These are phyloP conservation scores for Caradrina kadenii DNA, from an alignment of 2,888 invertebrate genomes.

Conservation along the genomic window DNA sequence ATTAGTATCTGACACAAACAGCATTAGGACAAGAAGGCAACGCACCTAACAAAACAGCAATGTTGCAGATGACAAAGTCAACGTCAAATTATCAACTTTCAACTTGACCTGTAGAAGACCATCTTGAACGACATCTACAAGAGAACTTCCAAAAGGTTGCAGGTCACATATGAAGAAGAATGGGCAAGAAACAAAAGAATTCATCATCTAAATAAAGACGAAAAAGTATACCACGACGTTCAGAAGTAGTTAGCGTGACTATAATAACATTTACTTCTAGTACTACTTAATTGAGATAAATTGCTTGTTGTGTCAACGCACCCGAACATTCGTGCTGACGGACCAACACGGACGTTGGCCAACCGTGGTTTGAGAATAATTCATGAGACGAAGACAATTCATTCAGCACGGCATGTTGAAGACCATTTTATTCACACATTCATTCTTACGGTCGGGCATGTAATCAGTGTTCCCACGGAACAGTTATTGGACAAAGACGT, in stretches of 20 bases:
- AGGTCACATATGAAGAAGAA: too few relatives aligned
- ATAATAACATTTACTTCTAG: constrained; percentile 48
- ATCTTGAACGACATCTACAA: too few relatives aligned
- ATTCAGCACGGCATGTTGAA: constrained; percentile 45
- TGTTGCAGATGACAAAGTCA: background rate
- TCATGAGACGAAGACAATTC: constrained; percentile 48
- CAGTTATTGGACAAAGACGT: constrained; percentile 48
- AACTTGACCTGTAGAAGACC: too few relatives aligned
- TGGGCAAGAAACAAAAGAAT: constrained; percentile 4
- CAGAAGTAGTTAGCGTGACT: constrained; percentile 52
- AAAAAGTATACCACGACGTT: background rate
- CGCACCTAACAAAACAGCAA: background rate
- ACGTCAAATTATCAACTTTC: too few relatives aligned
- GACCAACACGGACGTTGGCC: constrained; percentile 57
- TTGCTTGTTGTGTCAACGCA: constrained; percentile 72
- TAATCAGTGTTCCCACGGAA: constrained; percentile 54
- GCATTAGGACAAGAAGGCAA: constrained; percentile 8
- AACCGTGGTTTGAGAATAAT: constrained; percentile 61
- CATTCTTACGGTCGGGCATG: constrained; percentile 33
- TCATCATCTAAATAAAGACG: constrained; percentile 1
- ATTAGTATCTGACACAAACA: constrained; percentile 5
- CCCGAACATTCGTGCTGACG: constrained; percentile 60
- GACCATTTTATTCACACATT: constrained; percentile 53
- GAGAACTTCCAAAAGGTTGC: too few relatives aligned
- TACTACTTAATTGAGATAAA: constrained; percentile 71